These are phyloP conservation scores for Noctua fimbriata DNA, from an alignment of 2,888 invertebrate genomes.

Conservation along the genomic window DNA sequence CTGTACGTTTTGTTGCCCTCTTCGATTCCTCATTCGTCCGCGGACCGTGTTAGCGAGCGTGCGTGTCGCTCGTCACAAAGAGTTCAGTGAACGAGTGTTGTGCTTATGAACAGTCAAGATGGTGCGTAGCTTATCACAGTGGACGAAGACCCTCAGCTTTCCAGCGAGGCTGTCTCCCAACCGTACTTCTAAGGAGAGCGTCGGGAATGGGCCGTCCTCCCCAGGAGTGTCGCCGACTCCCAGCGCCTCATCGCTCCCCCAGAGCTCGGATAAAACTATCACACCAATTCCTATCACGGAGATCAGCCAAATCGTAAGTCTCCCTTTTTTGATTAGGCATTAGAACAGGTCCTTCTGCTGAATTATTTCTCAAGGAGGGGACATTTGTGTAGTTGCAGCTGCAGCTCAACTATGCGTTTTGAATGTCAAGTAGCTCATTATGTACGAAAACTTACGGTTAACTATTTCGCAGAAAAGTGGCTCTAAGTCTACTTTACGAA, in stretches of 20 bases:
- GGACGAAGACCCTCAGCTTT: constrained; percentile 97
- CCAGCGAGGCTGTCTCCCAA: constrained; percentile 96
- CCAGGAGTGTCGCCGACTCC: constrained; percentile 92
- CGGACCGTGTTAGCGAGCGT: constrained; percentile 79
- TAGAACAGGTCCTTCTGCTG: constrained; percentile 34
- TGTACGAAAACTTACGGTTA: constrained; percentile 72
- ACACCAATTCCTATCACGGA: constrained; percentile 92
- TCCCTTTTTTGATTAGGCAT: constrained; percentile 55
- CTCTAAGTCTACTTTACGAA: constrained; percentile 66
- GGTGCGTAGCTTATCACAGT: constrained; percentile 97
- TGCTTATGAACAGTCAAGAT: constrained; percentile 91
- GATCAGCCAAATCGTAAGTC: constrained; percentile 93
- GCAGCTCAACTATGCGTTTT: constrained; percentile 69
- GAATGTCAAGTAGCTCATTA: constrained; percentile 78
- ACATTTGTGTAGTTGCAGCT: constrained; percentile 67
- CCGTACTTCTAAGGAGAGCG: constrained; percentile 93
- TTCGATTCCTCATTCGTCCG: constrained; percentile 82
- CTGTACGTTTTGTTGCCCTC: constrained; percentile 78
- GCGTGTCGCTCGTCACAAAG: constrained; percentile 77
- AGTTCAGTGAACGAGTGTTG: constrained; percentile 87
- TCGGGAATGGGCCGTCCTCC: constrained; percentile 90
- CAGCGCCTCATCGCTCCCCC: constrained; percentile 90
- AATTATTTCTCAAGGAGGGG: constrained; percentile 58
- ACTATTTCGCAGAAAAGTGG: constrained; percentile 71
- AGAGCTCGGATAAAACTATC: constrained; percentile 89